Evolutionary conservation across 2,113 vertebrate genomes (phyloP), one percentile per base, ranked within the genome.

Genomic region (Dipodomys merriami): DNA sequence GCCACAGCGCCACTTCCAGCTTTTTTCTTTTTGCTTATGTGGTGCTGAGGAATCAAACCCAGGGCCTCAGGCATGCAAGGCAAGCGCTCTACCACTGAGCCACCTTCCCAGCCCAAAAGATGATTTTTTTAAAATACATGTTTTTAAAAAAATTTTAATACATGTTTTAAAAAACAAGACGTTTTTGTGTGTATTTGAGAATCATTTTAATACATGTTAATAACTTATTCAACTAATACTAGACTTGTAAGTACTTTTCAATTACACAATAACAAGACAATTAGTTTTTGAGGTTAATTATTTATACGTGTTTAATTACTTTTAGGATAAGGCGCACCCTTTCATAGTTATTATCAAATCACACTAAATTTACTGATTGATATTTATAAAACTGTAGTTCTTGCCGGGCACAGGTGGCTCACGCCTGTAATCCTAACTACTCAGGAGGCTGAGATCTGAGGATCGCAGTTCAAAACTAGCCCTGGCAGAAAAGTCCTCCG

Each of bases 331-430:
- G 79, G 0, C 53, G 11, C 7, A 30, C 25, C 22, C 33, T 12
- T n/a, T 35, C 13, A 39, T 15, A 6, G 22, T 91, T 53, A 93
- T 19, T 67, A 74, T 35, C 72, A 29, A 93, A 91, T 46, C 62
- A 74, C 67, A 72, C 44, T 86, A 73, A 88, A 65, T 73, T 65
- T 78, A 68, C 12, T 96, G 65, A n/a, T 83, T 88, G 86, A 88
- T 19, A 90, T 2, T 19, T 49, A 92, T 29, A 44, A 93, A 85
- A 82, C 25, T 33, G 25, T 27, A 57, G 44, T 27, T 39, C 39
- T 39, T 39, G 39, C 5, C 5, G 39, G 39, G 39, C 39, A 39
- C 39, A 39, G 39, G 39, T 39, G 39, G 39, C 39, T 39, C 39
- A 39, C 39, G 39, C 39, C 5, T 39, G 39, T 39, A 39, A 39